Evolutionary conservation across 2,113 vertebrate genomes (phyloP), one percentile per base, ranked within the genome.

Genomic region (Ciconia maguari): DNA sequence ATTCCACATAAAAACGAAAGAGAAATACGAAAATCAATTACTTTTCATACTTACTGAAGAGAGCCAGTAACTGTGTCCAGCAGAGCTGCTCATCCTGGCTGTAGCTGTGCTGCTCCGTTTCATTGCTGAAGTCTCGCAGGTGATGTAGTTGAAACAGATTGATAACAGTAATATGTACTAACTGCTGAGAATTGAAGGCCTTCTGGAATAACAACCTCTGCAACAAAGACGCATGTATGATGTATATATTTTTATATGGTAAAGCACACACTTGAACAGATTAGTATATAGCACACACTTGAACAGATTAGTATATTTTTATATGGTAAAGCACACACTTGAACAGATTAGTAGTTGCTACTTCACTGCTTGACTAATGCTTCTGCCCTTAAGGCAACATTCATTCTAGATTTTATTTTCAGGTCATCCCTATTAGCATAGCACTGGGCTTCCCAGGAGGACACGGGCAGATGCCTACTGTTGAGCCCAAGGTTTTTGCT

Each of bases 81-180:
- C 99, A 99, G 94, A 98, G 98, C 96, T 99, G 99, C 89, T 99
- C 99, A 11, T 98, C 97, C 49, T 98, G 98, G 95, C 98, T 99
- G 48, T 98, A 99, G 97, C 97, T 99, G 76, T 98, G 98, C 76
- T 98, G 98, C 46, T 99, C 99, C 0, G 98, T 96, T 74, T 99
- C 99, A 1, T 98, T 98, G 88, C 98, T 98, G 94, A 99, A 99
- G 95, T 99, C 99, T 89, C 99, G 97, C 86, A 99, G 98, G 97
- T 99, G 99, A 91, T 99, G 99, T 14, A 99, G 98, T 94, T 99
- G 99, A 86, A 99, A 99, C 93, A 99, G 98, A 97, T 99, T 99
- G 97, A 99, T 99, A 94, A 99, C 98, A 26, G 99, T 99, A 97
- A 99, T 99, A 77, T 99, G 99, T 89, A 99, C 99, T 83, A 99